Evolutionary conservation across 2,797 vertebrate genomes (phyloP).

Genomic region (Naso thynnoides): DNA sequence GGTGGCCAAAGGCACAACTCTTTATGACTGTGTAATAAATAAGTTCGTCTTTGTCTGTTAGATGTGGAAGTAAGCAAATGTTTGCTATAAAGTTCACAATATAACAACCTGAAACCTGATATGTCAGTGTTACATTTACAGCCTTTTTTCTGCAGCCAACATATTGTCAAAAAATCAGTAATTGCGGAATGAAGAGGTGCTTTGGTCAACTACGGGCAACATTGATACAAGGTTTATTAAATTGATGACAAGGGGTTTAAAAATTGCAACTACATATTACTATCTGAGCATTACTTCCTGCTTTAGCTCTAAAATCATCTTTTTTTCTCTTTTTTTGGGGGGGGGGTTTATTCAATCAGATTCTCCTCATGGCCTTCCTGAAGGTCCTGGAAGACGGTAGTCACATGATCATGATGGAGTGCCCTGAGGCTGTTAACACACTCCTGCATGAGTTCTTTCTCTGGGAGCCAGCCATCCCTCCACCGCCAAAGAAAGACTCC

Average conservation of each 20-base stretch:
- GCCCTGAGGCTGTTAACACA: constrained; percentile 95
- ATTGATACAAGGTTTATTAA: neutral
- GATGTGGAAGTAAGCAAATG: neutral
- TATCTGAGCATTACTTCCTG: no score
- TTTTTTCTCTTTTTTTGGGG: neutral
- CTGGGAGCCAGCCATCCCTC: constrained; percentile 89
- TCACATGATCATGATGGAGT: constrained; percentile 99
- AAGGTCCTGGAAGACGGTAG: constrained; percentile 97
- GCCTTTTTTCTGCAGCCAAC: neutral
- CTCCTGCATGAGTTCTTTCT: constrained; percentile 96
- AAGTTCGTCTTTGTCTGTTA: neutral
- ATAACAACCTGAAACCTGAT: neutral
- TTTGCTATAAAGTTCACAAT: neutral
- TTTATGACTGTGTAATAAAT: neutral
- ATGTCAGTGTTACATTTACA: neutral
- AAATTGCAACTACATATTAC: no score
- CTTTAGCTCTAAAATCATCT: neutral
- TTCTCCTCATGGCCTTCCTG: constrained; percentile 94
- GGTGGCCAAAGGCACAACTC: neutral
- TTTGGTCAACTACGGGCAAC: no score
- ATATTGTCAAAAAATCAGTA: neutral
- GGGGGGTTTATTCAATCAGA: constrained; percentile 85
- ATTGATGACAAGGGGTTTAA: no score
- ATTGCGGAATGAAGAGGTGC: no score
- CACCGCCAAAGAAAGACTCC: constrained; percentile 72